Conservation (phyloP, 2,888 invertebrate species). For the Pandemis cinnamomeana region DNA sequence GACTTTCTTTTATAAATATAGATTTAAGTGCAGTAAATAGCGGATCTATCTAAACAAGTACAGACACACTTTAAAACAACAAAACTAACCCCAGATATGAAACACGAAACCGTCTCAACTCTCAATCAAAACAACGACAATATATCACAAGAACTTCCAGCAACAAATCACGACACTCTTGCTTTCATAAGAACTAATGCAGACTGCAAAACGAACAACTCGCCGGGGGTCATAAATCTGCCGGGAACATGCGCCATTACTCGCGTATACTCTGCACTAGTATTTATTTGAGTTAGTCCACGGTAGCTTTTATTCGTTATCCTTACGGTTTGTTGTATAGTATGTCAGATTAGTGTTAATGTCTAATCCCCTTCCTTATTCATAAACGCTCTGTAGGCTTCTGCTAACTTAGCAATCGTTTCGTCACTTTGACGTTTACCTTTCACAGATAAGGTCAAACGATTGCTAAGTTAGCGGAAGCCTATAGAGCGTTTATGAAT, state of each 20-base stretch:
- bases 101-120: conserved; percentile 6
- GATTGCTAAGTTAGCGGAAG: no score
- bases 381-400: no score
- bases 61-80: background rate
- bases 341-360: background rate
- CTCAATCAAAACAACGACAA: conserved; percentile 32
- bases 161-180: conserved; percentile 41
- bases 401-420: no score
- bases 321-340: background rate
- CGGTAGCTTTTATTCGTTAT: conserved; percentile 30
- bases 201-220: conserved; percentile 44
- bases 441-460: no score
- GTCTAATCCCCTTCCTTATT: background rate
- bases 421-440: no score
- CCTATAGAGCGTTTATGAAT: background rate
- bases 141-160: conserved; percentile 36
- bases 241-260: conserved; percentile 62
- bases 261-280: conserved; percentile 43
- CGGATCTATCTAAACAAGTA: no score
- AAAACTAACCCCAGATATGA: conserved; percentile 7
- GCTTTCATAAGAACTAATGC: conserved; percentile 42
- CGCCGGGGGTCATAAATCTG: conserved; percentile 58
- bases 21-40: no score
- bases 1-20: no score
- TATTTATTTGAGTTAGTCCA: conserved; percentile 30